phyloP scores from a whole-genome alignment of 2,888 invertebrate species.

The Silvanus unidentatus region DNA sequence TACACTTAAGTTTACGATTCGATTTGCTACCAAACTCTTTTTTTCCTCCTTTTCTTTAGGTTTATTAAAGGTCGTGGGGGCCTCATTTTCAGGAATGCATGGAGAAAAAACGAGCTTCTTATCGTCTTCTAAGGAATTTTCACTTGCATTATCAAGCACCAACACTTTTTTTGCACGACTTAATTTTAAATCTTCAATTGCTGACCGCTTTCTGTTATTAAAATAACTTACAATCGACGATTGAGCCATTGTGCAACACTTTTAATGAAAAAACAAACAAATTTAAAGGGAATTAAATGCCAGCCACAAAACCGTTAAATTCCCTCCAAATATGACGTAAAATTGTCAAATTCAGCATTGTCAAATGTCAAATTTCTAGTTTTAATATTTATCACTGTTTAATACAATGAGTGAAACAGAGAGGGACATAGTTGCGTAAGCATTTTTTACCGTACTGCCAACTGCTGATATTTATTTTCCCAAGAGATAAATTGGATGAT shows the following conservation, averaged over 20 bases:
- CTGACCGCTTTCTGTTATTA: constrained; percentile 68
- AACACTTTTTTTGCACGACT: constrained; percentile 50
- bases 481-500: constrained; percentile 1
- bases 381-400: too few relatives aligned
- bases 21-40: constrained; percentile 12
- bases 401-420: too few relatives aligned
- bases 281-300: constrained; percentile 32
- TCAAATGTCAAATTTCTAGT: too few relatives aligned
- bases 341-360: not conserved
- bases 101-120: too few relatives aligned
- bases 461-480: not conserved
- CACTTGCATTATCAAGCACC: constrained; percentile 32
- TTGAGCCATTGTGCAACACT: constrained; percentile 59
- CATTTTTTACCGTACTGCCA: constrained; percentile 4
- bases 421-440: too few relatives aligned
- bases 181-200: constrained; percentile 57
- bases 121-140: not conserved
- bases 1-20: constrained; percentile 14
- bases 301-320: constrained; percentile 26
- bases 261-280: constrained; percentile 22
- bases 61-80: constrained; percentile 12
- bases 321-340: constrained; percentile 27
- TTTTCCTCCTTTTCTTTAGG: constrained; percentile 24
- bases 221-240: constrained; percentile 71
- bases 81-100: not conserved